These are phyloP conservation scores for Adelphocoris suturalis DNA, from an alignment of 2,888 invertebrate species.

Conservation along the genomic window DNA sequence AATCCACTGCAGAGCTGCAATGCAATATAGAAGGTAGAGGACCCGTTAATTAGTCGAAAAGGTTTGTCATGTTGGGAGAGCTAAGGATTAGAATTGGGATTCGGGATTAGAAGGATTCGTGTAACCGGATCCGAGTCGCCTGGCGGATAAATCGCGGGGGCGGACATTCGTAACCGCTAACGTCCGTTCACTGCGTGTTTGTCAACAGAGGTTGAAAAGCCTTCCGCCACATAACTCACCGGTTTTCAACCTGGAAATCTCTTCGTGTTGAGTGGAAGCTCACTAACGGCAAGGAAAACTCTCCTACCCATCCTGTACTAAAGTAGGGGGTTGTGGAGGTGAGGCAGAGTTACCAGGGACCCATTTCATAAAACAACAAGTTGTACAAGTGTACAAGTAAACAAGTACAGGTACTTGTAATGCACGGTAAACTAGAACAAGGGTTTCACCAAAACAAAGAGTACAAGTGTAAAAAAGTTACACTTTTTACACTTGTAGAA, in stretches of 20 bases:
- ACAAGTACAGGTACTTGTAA: too few species aligned
- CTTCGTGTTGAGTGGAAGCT: neutral
- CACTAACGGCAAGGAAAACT: neutral
- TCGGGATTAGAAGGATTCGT: neutral
- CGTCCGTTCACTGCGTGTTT: neutral
- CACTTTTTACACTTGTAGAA: too few species aligned
- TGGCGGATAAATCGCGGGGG: neutral
- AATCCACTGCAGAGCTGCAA: slow-evolving; percentile 20
- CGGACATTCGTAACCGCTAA: slow-evolving; percentile 8
- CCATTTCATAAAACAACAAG: too few species aligned
- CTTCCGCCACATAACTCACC: slow-evolving; percentile 35
- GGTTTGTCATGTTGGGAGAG: slow-evolving; percentile 21
- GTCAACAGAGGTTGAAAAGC: slow-evolving; percentile 19
- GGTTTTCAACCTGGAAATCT: slow-evolving; percentile 2
- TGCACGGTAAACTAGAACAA: too few species aligned
- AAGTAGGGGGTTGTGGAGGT: too few species aligned
- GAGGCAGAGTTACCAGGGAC: too few species aligned
- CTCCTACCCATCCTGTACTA: neutral
- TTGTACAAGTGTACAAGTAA: too few species aligned
- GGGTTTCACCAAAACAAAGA: too few species aligned
- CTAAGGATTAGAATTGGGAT: neutral
- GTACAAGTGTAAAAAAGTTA: too few species aligned
- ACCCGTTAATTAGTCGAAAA: neutral
- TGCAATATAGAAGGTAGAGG: too few species aligned
- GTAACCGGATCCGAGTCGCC: neutral